Percentiles rank a stretch among this genome's conserved stretches.
These are phyloP conservation scores for Aramus guarauna DNA, from an alignment of 2,113 vertebrate species.

Conservation along the genomic window DNA sequence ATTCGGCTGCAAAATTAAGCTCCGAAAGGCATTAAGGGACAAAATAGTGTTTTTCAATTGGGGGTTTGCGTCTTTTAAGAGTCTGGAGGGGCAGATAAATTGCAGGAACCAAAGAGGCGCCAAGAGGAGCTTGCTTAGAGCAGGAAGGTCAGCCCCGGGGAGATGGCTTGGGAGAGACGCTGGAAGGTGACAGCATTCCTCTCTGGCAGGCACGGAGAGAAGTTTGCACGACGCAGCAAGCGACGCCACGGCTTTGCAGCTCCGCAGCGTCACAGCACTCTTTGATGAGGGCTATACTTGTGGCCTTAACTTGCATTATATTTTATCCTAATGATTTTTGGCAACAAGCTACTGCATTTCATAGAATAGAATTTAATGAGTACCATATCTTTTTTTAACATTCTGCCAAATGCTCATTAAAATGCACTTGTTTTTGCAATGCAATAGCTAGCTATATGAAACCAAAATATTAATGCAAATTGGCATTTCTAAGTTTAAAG, in stretches of 20 bases:
- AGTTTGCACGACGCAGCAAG: neutral
- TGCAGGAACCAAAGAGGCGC: rapidly evolving
- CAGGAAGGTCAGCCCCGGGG: rapidly evolving
- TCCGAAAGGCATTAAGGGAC: neutral
- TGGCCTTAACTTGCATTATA: slow-evolving; percentile 16
- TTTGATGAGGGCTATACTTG: neutral
- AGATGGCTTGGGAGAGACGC: neutral
- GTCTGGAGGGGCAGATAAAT: neutral
- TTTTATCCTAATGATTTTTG: slow-evolving; percentile 68
- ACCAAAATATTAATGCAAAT: slow-evolving; percentile 77
- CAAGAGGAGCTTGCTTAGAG: rapidly evolving
- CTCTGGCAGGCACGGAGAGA: neutral
- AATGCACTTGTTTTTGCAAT: slow-evolving; percentile 71
- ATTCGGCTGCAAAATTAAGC: neutral
- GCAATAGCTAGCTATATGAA: slow-evolving; percentile 65
- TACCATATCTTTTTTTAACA: slow-evolving; percentile 77
- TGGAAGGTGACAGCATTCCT: neutral
- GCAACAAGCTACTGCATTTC: slow-evolving; percentile 71
- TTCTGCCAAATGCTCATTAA: slow-evolving; percentile 82
- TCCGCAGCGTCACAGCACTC: neutral
- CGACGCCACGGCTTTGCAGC: neutral
- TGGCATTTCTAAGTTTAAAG: slow-evolving; percentile 74
- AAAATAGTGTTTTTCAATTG: neutral
- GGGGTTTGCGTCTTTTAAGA: neutral
- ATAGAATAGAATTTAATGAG: slow-evolving; percentile 84